Evolutionary conservation across 2,888 invertebrate species (phyloP).

Genomic region (Phymatocera aterrima): DNA sequence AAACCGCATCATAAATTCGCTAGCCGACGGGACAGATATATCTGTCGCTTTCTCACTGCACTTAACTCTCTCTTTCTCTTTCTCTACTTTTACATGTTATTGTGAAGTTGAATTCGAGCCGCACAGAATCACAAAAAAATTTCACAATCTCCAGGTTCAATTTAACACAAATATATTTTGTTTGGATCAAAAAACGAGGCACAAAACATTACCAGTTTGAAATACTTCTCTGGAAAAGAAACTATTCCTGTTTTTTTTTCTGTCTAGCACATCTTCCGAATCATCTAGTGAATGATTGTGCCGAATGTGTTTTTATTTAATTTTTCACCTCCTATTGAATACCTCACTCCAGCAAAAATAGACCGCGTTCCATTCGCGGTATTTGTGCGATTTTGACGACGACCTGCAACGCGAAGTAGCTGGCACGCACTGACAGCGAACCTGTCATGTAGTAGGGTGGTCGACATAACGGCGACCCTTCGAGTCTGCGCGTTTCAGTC

Average conservation of each 20-base stretch:
- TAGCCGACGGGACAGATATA: background rate
- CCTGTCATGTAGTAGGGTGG: background rate
- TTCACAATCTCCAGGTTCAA: too few species aligned
- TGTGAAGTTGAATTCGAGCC: too few species aligned
- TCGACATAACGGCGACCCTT: background rate
- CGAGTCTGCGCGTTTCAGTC: constrained; percentile 20
- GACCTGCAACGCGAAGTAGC: constrained; percentile 24
- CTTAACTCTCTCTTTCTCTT: background rate
- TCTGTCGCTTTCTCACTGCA: background rate
- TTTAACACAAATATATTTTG: too few species aligned
- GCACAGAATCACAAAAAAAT: background rate
- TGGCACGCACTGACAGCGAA: constrained; percentile 36
- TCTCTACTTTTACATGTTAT: background rate
- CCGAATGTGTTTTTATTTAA: background rate
- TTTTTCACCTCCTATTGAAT: background rate
- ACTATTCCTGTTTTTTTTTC: too few species aligned
- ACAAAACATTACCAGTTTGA: too few species aligned
- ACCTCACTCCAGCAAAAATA: background rate
- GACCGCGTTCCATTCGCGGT: background rate
- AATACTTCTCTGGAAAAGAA: too few species aligned
- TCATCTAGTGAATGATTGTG: too few species aligned
- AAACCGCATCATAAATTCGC: constrained; percentile 27
- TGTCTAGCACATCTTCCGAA: too few species aligned
- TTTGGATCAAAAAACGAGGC: too few species aligned
- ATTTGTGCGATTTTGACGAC: background rate